Percentiles rank a stretch among this genome's conserved stretches.
These are phyloP conservation scores for Mythimna loreyi DNA, from an alignment of 2,888 invertebrate species.

Conservation along the genomic window DNA sequence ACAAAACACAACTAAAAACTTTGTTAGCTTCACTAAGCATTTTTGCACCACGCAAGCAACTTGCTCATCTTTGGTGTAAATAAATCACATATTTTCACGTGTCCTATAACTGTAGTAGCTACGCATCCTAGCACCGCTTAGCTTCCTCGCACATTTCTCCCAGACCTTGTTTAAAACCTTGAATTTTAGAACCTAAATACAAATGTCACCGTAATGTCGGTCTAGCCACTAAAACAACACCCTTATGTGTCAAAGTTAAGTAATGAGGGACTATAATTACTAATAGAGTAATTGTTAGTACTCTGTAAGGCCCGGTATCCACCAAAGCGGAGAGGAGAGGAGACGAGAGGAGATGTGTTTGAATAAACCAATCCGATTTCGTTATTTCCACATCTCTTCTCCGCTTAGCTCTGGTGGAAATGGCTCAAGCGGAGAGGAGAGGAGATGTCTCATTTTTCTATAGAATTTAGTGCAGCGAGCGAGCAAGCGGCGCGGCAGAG, in stretches of 20 bases:
- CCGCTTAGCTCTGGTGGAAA: too few relatives aligned
- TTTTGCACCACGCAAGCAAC: not conserved
- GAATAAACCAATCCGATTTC: too few relatives aligned
- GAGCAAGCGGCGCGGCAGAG: too few relatives aligned
- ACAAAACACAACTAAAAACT: too few relatives aligned
- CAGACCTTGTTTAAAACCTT: slow-evolving; percentile 3
- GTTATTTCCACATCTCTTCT: too few relatives aligned
- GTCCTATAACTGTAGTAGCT: not conserved
- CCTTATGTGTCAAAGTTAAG: slow-evolving; percentile 16
- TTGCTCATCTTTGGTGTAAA: not conserved
- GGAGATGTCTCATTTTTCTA: too few relatives aligned
- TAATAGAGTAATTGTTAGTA: not conserved
- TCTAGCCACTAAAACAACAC: slow-evolving; percentile 8
- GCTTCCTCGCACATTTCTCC: not conserved
- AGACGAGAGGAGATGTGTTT: too few relatives aligned
- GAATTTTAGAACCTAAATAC: slow-evolving; percentile 8
- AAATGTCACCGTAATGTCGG: not conserved
- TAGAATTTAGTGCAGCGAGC: too few relatives aligned
- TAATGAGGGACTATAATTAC: slow-evolving; percentile 34
- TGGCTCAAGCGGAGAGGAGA: too few relatives aligned
- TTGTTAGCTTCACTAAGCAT: not conserved
- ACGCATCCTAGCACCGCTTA: not conserved
- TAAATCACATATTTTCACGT: not conserved
- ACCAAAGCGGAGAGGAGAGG: too few relatives aligned
- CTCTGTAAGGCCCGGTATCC: too few relatives aligned